Base-by-base conservation (phyloP, 2,888 invertebrate species). In the Cremastinae sp. region DNA sequence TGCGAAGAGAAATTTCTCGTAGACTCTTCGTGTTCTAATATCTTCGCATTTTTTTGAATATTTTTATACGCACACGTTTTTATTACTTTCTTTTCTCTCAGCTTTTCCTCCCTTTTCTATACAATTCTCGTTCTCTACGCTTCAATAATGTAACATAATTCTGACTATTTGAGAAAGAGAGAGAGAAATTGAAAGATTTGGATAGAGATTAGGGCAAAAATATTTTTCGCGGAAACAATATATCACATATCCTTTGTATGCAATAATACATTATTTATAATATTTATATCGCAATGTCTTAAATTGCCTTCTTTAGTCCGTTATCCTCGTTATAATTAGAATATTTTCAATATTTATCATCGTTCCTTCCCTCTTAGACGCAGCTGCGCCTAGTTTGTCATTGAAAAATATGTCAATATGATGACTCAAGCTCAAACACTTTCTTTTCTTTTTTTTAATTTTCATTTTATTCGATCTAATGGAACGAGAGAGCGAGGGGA, bases 181-280 rank as follows among this genome's bases (percentile, higher is more conserved):
- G 70, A 75, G 69, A 65, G 28, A 39, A 18, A 16, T 3, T 47
- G 16, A 16, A 18, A 9, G 16, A 4, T 28, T 28, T 28, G 28
- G 16, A 18, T 16, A n/a, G 45, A 20, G 58, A 53, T 14, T 62
- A 53, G 77, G 62, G 71, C 70, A 78, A 78, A 79, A 75, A 78
- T 75, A 75, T 64, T 78, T 73, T 70, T 61, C 65, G 75, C 72
- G 73, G 56, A 77, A 74, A 69, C 53, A 71, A 77, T 55, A 66
- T 79, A 71, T 82, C 79, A 80, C 81, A 80, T 79, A 77, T 74
- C 75, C 59, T 68, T 28, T 28, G 56, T 78, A 73, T 70, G 58
- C 75, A 71, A 72, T 56, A 18, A 20, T 75, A 73, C 78, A 73
- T 64, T 75, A 80, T 77, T 66, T 64, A 74, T 79, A 80, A 75